Base-by-base conservation (phyloP, 2,888 invertebrate species). In the Masnerella sp. region DNA sequence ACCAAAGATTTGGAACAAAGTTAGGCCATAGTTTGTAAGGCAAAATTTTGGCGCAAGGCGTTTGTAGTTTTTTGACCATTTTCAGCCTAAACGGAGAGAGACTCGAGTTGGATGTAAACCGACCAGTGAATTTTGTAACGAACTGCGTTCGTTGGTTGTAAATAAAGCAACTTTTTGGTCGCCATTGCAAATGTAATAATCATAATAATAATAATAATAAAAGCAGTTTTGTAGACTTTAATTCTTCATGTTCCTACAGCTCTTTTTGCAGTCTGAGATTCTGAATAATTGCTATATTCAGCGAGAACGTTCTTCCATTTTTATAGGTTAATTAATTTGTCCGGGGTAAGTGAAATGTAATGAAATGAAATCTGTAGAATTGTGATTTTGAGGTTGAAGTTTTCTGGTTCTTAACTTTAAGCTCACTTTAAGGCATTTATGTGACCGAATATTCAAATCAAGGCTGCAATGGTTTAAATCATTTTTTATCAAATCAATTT, bases 41-140 rank as follows among this genome's bases (percentile, higher is more conserved):
- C 77, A 77, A 56, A 62, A 65, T 65, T 71, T 75, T 79, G 73
- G 78, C 52, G 78, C 67, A 59, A 70, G 75, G 76, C 70, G 30
- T 49, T 45, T 75, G 45, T 77, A 68, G 69, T 75, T 75, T 77
- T 76, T 79, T 51, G 69, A 76, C 78, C 76, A 70, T 82, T 84
- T 84, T 84, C 84, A 85, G 84, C 83, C 67, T 81, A 81, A 80
- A 74, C 2, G 81, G 81, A 79, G 82, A 80, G 81, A 78, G 47
- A 79, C 78, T 79, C 78, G 75, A 81, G 81, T 81, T 80, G 81
- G 83, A 81, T 73, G 79, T 79, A 80, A 80, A 51, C 58, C 82
- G 62, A 78, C 74, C 73, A 71, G 72, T 74, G 77, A 72, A 42
- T 40, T 61, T 72, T 59, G 36, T 34, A 62, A 49, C 15, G 49